Percentiles rank a stretch among this genome's conserved stretches.
phyloP scores from a whole-genome alignment of 2,888 invertebrate species.

The Peribatodes rhomboidaria region DNA sequence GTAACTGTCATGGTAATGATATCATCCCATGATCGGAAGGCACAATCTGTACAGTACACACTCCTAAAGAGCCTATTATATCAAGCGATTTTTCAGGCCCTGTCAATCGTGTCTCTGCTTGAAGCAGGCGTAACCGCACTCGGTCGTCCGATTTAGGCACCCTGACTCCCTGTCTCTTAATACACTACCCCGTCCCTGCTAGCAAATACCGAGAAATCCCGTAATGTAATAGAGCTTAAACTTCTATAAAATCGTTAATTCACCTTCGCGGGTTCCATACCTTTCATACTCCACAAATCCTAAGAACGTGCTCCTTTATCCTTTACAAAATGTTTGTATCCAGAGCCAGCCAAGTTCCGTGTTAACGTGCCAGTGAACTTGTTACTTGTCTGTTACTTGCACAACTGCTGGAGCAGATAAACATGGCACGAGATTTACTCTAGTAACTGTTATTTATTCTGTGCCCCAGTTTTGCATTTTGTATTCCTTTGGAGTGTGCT shows the following conservation, averaged over 20 bases:
- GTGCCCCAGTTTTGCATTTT: slow-evolving; percentile 32
- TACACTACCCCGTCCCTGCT: too few species aligned
- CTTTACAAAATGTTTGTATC: slow-evolving; percentile 42
- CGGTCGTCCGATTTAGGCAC: too few species aligned
- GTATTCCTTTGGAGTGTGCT: slow-evolving; percentile 13
- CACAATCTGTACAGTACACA: too few species aligned
- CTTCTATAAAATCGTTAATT: background rate
- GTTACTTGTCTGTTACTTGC: slow-evolving; percentile 65
- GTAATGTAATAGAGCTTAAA: too few species aligned
- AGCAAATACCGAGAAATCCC: too few species aligned
- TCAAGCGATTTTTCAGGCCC: too few species aligned
- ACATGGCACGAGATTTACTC: slow-evolving; percentile 41
- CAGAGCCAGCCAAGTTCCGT: slow-evolving; percentile 56
- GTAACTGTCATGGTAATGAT: too few species aligned
- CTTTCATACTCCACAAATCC: slow-evolving; percentile 13
- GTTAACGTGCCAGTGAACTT: slow-evolving; percentile 75
- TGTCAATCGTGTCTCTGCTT: too few species aligned
- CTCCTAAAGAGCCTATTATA: too few species aligned
- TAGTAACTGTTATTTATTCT: slow-evolving; percentile 14
- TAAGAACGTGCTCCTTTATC: slow-evolving; percentile 26
- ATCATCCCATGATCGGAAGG: too few species aligned
- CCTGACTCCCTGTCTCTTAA: too few species aligned
- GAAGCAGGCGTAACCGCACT: too few species aligned
- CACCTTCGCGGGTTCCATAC: slow-evolving; percentile 13
- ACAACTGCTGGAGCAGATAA: slow-evolving; percentile 37